A percentile compares a stretch with the other conserved stretches of the same genome.
Conservation (phyloP, 2,888 invertebrate genomes). For the Tyria jacobaeae region DNA sequence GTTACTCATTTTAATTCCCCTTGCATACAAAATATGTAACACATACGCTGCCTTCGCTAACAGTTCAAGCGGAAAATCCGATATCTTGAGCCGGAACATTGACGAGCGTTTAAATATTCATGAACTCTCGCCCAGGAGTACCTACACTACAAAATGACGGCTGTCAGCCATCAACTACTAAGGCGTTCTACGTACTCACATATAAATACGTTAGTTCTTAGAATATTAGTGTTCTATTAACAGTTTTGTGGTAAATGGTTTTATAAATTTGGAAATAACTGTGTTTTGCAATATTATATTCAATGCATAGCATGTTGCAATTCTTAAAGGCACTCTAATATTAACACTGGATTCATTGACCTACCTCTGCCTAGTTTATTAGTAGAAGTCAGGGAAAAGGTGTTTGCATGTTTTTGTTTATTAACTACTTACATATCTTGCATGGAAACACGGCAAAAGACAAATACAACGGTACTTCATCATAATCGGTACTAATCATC, state of each 20-base stretch:
- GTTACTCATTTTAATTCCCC: slow-evolving; percentile 10
- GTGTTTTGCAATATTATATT: too few relatives aligned
- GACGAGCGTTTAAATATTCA: slow-evolving; percentile 82
- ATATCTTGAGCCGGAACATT: slow-evolving; percentile 79
- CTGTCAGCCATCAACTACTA: slow-evolving; percentile 64
- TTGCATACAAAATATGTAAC: slow-evolving; percentile 53
- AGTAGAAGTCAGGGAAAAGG: too few relatives aligned
- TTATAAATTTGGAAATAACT: too few relatives aligned
- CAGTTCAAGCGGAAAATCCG: slow-evolving; percentile 78
- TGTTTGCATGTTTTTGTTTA: too few relatives aligned
- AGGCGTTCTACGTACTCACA: slow-evolving; percentile 23
- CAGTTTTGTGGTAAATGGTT: too few relatives aligned
- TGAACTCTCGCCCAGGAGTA: slow-evolving; percentile 60
- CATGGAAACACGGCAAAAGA: too few relatives aligned
- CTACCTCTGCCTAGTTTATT: too few relatives aligned
- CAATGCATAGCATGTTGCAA: too few relatives aligned
- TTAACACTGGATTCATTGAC: neutral
- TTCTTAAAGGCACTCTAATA: neutral
- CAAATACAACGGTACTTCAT: too few relatives aligned
- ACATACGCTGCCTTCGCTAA: slow-evolving; percentile 61
- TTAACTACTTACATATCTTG: too few relatives aligned
- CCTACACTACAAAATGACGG: slow-evolving; percentile 68
- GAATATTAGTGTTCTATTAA: neutral
- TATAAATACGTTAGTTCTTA: neutral
- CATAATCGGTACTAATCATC: too few relatives aligned